Evolutionary conservation across 2,113 vertebrate species (phyloP).

Genomic region (Sander vitreus): DNA sequence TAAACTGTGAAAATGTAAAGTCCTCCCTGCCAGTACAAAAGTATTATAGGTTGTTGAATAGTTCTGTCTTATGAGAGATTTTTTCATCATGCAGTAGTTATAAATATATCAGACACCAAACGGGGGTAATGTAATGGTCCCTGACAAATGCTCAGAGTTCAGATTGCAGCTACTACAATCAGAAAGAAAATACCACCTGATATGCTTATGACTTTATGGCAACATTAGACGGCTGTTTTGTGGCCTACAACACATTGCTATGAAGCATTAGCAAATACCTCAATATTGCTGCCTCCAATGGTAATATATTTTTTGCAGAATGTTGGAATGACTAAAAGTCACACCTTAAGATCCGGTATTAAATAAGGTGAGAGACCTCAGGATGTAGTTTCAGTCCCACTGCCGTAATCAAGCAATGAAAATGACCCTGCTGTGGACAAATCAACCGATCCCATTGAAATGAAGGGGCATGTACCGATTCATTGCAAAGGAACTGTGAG

Average conservation of each 20-base stretch:
- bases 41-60: background rate
- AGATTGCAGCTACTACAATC: background rate
- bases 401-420: background rate
- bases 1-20: background rate
- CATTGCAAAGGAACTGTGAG: constrained; percentile 23
- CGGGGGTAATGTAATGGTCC: background rate
- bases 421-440: background rate
- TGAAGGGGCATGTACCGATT: background rate
- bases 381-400: background rate
- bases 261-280: background rate
- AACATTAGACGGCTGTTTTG: background rate
- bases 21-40: background rate
- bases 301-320: no score
- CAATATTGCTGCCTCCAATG: background rate
- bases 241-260: background rate
- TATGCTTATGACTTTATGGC: background rate
- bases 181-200: background rate
- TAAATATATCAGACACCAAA: background rate
- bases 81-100: background rate
- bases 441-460: background rate
- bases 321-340: no score
- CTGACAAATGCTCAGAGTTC: background rate
- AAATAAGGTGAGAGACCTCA: background rate
- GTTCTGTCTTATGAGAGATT: background rate
- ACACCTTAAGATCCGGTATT: background rate